Evolutionary conservation across 2,113 vertebrate genomes (phyloP).

Genomic region (Sylvietta virens): DNA sequence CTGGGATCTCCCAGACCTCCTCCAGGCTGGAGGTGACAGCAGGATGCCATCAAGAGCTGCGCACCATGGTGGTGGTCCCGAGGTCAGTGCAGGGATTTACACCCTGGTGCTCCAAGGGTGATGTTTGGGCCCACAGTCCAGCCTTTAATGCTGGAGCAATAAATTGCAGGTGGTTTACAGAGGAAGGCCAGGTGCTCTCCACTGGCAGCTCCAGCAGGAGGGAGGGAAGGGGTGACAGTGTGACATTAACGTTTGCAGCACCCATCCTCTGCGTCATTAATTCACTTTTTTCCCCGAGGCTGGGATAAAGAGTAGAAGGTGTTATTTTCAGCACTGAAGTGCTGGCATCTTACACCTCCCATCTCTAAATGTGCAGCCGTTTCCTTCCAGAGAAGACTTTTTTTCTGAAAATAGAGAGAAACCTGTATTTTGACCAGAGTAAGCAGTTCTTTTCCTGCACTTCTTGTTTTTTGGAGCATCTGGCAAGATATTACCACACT

Average conservation of each 20-base stretch:
- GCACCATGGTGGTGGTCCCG: rapidly evolving
- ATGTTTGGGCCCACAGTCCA: not conserved
- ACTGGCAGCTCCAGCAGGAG: not conserved
- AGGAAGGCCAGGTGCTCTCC: not conserved
- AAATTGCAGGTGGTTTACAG: not conserved
- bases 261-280: rapidly evolving
- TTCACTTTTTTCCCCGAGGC: rapidly evolving
- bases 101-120: not conserved
- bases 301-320: not conserved
- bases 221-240: not conserved
- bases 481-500: not conserved
- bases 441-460: not conserved
- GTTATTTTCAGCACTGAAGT: not conserved
- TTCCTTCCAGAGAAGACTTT: not conserved
- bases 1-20: not conserved
- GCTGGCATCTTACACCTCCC: not conserved
- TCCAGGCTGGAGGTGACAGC: not conserved
- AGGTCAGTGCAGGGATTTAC: rapidly evolving
- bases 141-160: not conserved
- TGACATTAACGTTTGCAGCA: not conserved
- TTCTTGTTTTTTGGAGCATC: not conserved
- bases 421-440: not conserved
- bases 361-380: not conserved
- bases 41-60: not conserved
- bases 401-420: not conserved